Percentiles rank a stretch among this genome's conserved stretches.
phyloP scores from a whole-genome alignment of 1,140 invertebrate species.

The Hycleus cichorii region DNA sequence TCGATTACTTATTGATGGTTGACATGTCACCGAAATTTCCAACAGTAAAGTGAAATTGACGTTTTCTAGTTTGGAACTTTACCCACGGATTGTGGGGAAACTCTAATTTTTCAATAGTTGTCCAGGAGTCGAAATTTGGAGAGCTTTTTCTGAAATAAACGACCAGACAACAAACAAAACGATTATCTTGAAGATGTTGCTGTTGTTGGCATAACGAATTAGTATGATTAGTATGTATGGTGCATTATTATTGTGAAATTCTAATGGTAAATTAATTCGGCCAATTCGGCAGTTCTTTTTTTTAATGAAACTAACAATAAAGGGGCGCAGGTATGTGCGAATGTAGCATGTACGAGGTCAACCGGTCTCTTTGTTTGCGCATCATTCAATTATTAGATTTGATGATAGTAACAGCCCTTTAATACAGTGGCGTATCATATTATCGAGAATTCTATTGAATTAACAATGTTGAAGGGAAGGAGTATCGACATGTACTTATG shows the following conservation, averaged over 20 bases:
- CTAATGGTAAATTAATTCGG: slow-evolving; percentile 18
- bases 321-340: slow-evolving; percentile 6
- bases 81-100: too few relatives aligned
- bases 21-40: slow-evolving; percentile 7
- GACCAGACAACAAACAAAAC: too few relatives aligned
- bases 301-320: too few relatives aligned
- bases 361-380: slow-evolving; percentile 13
- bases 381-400: too few relatives aligned
- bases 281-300: too few relatives aligned
- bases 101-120: too few relatives aligned
- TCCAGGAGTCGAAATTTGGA: too few relatives aligned
- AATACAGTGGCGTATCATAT: not conserved
- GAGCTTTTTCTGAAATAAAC: too few relatives aligned
- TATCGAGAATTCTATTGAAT: too few relatives aligned
- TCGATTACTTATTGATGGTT: slow-evolving; percentile 12
- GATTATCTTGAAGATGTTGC: too few relatives aligned
- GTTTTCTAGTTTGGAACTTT: not conserved
- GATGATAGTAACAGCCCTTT: slow-evolving; percentile 10
- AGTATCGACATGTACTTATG: too few relatives aligned
- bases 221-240: slow-evolving; percentile 11
- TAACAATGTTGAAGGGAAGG: too few relatives aligned
- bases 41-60: slow-evolving; percentile 9
- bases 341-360: slow-evolving; percentile 19
- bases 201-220: not conserved
- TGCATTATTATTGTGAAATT: slow-evolving; percentile 16